A percentile compares a stretch with the other conserved stretches of the same genome.
phyloP scores from a whole-genome alignment of 1,140 invertebrate genomes.

The Ostrea edulis region DNA sequence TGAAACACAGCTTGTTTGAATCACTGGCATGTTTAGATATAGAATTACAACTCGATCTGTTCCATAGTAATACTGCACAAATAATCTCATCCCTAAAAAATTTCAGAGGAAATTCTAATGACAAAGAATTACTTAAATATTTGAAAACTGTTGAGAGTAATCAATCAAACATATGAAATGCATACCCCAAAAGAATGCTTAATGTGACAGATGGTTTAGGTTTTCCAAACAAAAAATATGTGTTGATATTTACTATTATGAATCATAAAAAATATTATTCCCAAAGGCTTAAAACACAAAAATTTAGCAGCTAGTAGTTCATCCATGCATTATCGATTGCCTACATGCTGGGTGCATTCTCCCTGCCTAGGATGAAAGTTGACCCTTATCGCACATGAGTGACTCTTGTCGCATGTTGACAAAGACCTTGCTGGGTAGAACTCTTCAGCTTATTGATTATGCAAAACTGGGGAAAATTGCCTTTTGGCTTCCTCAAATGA shows the following conservation, averaged over 20 bases:
- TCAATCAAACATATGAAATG: background rate
- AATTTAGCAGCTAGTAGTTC: background rate
- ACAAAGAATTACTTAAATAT: conserved; percentile 15
- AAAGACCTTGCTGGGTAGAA: conserved; percentile 25
- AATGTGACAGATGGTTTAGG: conserved; percentile 16
- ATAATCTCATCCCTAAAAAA: background rate
- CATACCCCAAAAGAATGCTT: background rate
- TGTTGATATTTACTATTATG: conserved; percentile 18
- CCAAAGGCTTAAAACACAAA: background rate
- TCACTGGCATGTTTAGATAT: background rate
- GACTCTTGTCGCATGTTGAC: background rate
- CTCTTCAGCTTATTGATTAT: conserved; percentile 28
- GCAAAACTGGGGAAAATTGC: background rate
- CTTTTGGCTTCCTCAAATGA: conserved; percentile 20
- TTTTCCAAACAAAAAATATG: background rate
- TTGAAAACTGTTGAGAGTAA: background rate
- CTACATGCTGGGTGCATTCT: conserved; percentile 3
- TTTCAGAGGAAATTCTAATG: background rate
- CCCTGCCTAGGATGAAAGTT: background rate
- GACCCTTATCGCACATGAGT: conserved; percentile 14
- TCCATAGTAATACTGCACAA: background rate
- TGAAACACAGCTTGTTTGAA: conserved; percentile 22
- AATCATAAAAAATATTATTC: background rate
- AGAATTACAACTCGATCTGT: background rate
- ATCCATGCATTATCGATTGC: conserved; percentile 4